phyloP scores from a whole-genome alignment of 1,140 invertebrate species.

The Campoletis sonorensis region DNA sequence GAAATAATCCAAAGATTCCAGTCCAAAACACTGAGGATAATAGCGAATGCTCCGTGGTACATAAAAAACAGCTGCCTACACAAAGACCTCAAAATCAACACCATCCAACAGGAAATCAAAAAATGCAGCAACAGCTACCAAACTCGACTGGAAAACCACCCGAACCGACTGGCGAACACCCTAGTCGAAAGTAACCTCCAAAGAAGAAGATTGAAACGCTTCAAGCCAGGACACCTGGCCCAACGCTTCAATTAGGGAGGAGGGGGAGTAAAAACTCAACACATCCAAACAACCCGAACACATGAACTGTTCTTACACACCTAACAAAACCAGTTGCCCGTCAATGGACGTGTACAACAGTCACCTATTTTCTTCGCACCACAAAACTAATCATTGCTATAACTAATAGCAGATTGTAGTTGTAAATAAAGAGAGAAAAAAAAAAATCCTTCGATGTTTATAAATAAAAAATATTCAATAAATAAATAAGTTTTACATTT shows the following conservation, averaged over 20 bases:
- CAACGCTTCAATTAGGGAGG: neutral
- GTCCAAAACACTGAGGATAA: conserved; percentile 52
- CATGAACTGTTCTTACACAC: too few relatives aligned
- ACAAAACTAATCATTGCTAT: too few relatives aligned
- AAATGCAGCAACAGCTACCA: neutral
- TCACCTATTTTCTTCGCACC: too few relatives aligned
- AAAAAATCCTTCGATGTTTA: too few relatives aligned
- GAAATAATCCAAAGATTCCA: conserved; percentile 50
- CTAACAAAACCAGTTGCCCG: too few relatives aligned
- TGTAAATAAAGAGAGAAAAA: too few relatives aligned
- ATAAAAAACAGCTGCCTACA: conserved; percentile 5
- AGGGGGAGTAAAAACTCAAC: too few relatives aligned
- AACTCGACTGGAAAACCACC: neutral
- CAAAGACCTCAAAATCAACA: neutral
- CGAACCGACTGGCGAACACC: neutral
- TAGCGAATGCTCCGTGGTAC: conserved; percentile 52
- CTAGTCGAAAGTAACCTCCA: neutral
- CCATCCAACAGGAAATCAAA: neutral
- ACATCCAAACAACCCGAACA: too few relatives aligned
- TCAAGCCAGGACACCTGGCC: neutral
- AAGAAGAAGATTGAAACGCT: neutral
- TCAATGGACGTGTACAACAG: too few relatives aligned
- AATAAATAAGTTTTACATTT: too few relatives aligned
- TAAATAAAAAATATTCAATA: neutral
- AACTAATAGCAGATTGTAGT: too few relatives aligned